Conservation (phyloP, 2,797 vertebrate species). For the Naso thynnoides region DNA sequence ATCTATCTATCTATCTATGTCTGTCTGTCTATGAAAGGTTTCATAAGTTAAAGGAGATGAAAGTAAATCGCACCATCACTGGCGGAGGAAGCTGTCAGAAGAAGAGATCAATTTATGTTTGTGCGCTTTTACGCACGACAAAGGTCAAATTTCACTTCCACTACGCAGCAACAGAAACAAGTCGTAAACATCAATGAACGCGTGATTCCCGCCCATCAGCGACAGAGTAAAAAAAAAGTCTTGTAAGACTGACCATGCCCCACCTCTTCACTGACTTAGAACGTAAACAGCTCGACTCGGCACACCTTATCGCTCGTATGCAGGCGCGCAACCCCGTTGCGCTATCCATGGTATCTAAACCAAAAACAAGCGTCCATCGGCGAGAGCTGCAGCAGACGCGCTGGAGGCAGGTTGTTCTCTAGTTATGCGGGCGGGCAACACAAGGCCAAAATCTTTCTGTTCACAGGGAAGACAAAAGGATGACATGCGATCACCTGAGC, state of each 20-base stretch:
- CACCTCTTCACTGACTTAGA: conserved; percentile 50
- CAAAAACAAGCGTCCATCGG: conserved; percentile 48
- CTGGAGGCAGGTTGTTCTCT: conserved; percentile 38
- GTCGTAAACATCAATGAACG: conserved; percentile 60
- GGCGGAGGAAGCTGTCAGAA: too few species aligned
- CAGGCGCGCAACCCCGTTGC: conserved; percentile 67
- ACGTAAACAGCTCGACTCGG: conserved; percentile 79
- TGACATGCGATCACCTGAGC: conserved; percentile 70
- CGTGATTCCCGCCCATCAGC: conserved; percentile 55
- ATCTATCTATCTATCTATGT: background rate
- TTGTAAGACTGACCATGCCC: conserved; percentile 14
- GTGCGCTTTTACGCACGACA: conserved; percentile 52
- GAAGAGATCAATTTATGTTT: background rate
- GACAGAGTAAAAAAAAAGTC: conserved; percentile 23
- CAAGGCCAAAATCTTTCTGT: conserved; percentile 37
- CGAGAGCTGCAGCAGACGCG: conserved; percentile 27
- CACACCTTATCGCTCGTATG: conserved; percentile 74
- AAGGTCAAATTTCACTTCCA: background rate
- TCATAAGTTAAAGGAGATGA: too few species aligned
- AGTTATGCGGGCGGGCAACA: conserved; percentile 66
- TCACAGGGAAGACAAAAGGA: conserved; percentile 67
- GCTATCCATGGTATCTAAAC: conserved; percentile 68
- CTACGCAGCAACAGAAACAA: background rate
- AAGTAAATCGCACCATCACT: too few species aligned
- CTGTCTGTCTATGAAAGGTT: background rate